Percentiles rank a stretch among this genome's conserved stretches.
phyloP scores from a whole-genome alignment of 2,888 invertebrate genomes.

The Ommatoiulus sabulosus region DNA sequence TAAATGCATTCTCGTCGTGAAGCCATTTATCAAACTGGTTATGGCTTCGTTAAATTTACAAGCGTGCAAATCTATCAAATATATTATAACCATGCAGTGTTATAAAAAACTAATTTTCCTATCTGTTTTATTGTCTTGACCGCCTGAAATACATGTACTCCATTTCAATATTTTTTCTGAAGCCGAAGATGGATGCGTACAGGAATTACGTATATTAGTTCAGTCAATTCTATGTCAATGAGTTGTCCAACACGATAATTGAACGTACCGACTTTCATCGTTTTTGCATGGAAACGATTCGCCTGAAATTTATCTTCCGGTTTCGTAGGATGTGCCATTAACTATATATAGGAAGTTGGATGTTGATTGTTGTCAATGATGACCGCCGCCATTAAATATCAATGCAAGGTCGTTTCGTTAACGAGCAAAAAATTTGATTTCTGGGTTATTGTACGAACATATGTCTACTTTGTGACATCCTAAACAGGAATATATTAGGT shows the following conservation, averaged over 20 bases:
- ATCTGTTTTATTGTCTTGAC: slow-evolving; percentile 29
- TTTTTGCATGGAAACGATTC: slow-evolving; percentile 4
- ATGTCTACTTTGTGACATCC: slow-evolving; percentile 1
- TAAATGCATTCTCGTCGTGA: background rate
- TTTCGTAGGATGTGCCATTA: background rate
- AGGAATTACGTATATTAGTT: background rate
- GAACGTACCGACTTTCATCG: slow-evolving; percentile 30
- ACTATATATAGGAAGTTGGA: slow-evolving; percentile 2
- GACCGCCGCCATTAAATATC: background rate
- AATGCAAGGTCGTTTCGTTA: background rate
- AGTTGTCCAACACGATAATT: slow-evolving; percentile 29
- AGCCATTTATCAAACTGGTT: background rate
- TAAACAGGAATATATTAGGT: background rate
- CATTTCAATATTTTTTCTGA: background rate
- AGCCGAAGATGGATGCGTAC: background rate
- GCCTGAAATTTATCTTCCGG: background rate
- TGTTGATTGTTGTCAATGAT: background rate
- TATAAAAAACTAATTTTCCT: background rate
- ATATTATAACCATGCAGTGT: background rate
- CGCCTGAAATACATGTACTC: background rate
- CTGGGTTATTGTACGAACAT: background rate
- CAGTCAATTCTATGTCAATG: background rate
- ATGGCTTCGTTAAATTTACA: background rate
- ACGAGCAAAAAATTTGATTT: slow-evolving; percentile 36
- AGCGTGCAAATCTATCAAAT: background rate